phyloP scores from a whole-genome alignment of 2,888 invertebrate species.

The Troides oblongomaculatus region DNA sequence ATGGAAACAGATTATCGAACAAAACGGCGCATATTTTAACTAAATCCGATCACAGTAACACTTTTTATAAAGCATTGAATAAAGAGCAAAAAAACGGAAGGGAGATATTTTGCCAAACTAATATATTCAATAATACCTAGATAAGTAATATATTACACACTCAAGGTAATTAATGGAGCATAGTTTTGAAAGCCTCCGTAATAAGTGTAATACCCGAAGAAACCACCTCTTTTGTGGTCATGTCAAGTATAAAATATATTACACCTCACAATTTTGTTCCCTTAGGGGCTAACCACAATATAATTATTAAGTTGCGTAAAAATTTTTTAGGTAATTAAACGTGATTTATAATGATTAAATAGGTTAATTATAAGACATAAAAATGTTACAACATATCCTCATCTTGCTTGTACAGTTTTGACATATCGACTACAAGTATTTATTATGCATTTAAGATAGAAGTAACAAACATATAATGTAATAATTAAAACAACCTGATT shows the following conservation, averaged over 20 bases:
- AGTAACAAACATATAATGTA: background rate
- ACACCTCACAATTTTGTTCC: background rate
- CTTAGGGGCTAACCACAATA: slow-evolving; percentile 11
- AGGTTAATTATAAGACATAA: slow-evolving; percentile 13
- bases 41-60: too few species aligned
- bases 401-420: background rate
- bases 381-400: slow-evolving; percentile 17
- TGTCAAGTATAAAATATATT: slow-evolving; percentile 2
- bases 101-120: too few species aligned
- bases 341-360: slow-evolving; percentile 14
- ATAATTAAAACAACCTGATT: too few species aligned
- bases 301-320: slow-evolving; percentile 13
- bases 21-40: too few species aligned
- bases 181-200: too few species aligned
- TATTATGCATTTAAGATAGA: background rate
- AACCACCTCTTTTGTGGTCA: background rate
- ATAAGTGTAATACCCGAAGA: too few species aligned
- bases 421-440: background rate
- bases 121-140: too few species aligned
- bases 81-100: too few species aligned
- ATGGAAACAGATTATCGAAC: too few species aligned
- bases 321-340: slow-evolving; percentile 11
- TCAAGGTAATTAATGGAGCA: too few species aligned
- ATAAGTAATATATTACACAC: too few species aligned
- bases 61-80: too few species aligned